Evolutionary conservation across 2,797 vertebrate genomes (phyloP).

Genomic region (Clarias laeviceps): DNA sequence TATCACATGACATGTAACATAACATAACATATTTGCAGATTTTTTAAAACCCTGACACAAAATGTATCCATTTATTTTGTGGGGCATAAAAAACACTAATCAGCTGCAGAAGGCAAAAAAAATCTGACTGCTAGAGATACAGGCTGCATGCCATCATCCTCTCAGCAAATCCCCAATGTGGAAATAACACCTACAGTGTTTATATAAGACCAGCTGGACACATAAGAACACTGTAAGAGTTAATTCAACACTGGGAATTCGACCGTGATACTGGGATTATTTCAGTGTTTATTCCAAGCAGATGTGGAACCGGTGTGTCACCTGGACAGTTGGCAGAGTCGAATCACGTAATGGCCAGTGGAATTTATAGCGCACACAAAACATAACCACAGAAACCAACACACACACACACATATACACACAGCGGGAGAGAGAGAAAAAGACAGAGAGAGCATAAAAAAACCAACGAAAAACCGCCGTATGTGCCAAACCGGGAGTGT

Average conservation of each 20-base stretch:
- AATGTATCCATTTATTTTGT: background rate
- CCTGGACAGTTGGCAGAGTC: slow-evolving; percentile 23
- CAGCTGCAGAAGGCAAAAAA: background rate
- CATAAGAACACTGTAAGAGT: slow-evolving; percentile 10
- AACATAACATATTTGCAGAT: background rate
- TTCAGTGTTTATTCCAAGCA: slow-evolving; percentile 4
- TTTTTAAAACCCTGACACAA: background rate
- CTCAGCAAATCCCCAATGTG: slow-evolving; percentile 15
- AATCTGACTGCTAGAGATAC: background rate
- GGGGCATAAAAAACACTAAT: background rate
- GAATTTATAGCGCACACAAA: slow-evolving; percentile 41
- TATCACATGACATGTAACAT: too few relatives aligned
- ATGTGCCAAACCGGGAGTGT: background rate
- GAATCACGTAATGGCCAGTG: slow-evolving; percentile 41
- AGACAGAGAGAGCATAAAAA: background rate
- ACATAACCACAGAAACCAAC: background rate
- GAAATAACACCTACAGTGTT: slow-evolving; percentile 29
- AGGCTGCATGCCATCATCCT: slow-evolving; percentile 4
- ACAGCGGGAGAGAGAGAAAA: background rate
- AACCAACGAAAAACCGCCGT: background rate
- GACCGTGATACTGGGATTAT: background rate
- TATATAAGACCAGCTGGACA: slow-evolving; percentile 16
- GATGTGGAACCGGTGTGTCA: slow-evolving; percentile 18
- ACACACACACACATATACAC: slow-evolving; percentile 3
- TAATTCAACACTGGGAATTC: slow-evolving; percentile 1